Evolutionary conservation across 2,888 invertebrate species (phyloP), one percentile per base, ranked within the genome.

Genomic region (Eurytoma californica): DNA sequence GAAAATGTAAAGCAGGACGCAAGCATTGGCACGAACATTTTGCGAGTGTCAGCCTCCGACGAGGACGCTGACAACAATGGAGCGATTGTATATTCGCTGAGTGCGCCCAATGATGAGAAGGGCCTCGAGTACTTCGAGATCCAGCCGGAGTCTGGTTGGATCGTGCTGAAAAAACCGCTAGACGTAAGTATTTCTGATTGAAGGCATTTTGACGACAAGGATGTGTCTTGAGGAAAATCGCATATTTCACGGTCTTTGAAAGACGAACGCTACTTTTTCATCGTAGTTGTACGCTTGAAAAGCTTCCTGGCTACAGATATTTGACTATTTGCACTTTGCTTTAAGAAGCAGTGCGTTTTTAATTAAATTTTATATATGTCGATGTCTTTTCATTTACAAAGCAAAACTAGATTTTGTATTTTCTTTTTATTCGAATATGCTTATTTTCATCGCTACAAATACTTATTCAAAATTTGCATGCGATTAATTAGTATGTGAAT

Each of bases 11-110:
- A 97, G 91, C 97, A 98, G 92, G 97, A 98, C 90, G 97, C 97
- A 81, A 97, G 97, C 91, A 97, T 97, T 86, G 97, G 97, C 82
- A 97, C 97, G 30, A 97, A 97, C 90, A 97, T 98, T 86, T 92
- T 97, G 83, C 94, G 97, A 88, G 97, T 98, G 47, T 98, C 98
- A 20, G 98, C 98, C 81, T 98, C 97, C 61, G 98, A 98, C 90
- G 98, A 98, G 91, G 98, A 98, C 92, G 97, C 97, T 53, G 98
- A 98, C 88, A 96, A 97, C 90, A 99, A 99, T 90, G 98, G 98
- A 30, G 97, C 97, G 77, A 97, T 98, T 87, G 94, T 96, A 18
- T 98, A 98, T 90, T 96, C 97, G 61, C 91, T 98, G 86, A 97
- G 95, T 86, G 96, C 97, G 58, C 96, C 97, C 1, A 97, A 97